Percentiles rank a stretch among this genome's conserved stretches.
phyloP scores from a whole-genome alignment of 2,888 invertebrate species.

The Trichacis sp. region DNA sequence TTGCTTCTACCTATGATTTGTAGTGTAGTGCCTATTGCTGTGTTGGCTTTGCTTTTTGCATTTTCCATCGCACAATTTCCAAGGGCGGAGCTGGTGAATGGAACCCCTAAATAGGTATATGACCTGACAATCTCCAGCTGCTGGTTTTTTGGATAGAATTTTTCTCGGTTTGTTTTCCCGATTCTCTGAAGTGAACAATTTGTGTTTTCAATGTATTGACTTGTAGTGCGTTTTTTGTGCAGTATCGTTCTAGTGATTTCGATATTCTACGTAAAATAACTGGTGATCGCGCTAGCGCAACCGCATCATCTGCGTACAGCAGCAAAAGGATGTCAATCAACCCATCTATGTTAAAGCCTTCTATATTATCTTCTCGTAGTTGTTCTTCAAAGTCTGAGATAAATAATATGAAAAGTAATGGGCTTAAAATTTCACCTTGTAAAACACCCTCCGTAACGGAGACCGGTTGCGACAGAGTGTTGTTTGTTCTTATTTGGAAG shows the following conservation, averaged over 20 bases:
- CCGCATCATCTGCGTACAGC: no score
- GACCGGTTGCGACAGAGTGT: neutral
- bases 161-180: neutral
- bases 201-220: neutral
- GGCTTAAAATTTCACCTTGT: conserved; percentile 25
- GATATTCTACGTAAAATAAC: neutral
- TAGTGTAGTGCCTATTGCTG: neutral
- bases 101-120: neutral
- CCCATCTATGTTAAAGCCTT: neutral
- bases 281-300: no score
- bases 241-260: neutral
- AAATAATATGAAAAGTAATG: conserved; percentile 18
- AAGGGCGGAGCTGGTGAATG: neutral
- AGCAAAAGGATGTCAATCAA: no score
- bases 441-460: conserved; percentile 17
- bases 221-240: neutral
- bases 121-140: neutral
- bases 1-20: neutral
- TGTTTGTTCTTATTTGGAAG: no score
- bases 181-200: neutral
- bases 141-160: neutral
- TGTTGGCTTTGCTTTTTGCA: neutral
- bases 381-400: conserved; percentile 26
- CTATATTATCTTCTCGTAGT: neutral
- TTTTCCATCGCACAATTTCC: neutral